Percentiles rank a stretch among this genome's conserved stretches.
phyloP scores from a whole-genome alignment of 2,113 vertebrate genomes.

The Stegostoma tigrinum region DNA sequence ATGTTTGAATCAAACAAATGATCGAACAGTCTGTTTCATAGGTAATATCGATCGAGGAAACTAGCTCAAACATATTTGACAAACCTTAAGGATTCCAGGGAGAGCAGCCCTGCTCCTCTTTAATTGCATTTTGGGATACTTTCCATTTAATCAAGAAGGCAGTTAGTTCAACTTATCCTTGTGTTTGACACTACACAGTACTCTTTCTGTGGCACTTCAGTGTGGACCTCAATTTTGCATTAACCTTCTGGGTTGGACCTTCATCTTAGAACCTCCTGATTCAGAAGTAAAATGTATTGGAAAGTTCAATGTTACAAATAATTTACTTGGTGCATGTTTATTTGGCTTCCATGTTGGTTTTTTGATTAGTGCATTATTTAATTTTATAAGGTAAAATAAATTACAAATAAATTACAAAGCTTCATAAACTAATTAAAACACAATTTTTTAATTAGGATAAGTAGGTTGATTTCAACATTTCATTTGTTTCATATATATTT shows the following conservation, averaged over 20 bases:
- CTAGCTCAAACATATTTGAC: too few relatives aligned
- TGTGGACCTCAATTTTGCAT: background rate
- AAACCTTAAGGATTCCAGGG: too few relatives aligned
- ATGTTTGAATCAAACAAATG: too few relatives aligned
- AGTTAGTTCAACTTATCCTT: background rate
- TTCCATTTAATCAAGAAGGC: background rate
- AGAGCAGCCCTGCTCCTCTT: too few relatives aligned
- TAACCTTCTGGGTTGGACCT: background rate
- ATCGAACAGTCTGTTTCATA: too few relatives aligned
- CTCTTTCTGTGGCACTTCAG: background rate
- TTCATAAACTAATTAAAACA: slow-evolving; percentile 21
- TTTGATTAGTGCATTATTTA: background rate
- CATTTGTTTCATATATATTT: slow-evolving; percentile 4
- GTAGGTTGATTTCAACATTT: slow-evolving; percentile 16
- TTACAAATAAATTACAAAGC: slow-evolving; percentile 17
- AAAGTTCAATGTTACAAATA: background rate
- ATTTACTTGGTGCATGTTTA: background rate
- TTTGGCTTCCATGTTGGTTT: background rate
- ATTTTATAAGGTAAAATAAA: background rate
- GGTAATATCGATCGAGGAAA: too few relatives aligned
- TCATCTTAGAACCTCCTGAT: background rate
- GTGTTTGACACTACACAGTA: background rate
- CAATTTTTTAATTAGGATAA: background rate
- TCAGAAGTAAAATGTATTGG: background rate
- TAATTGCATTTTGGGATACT: too few relatives aligned